These are phyloP conservation scores for Scortum barcoo DNA, from an alignment of 2,113 vertebrate species.

Conservation along the genomic window DNA sequence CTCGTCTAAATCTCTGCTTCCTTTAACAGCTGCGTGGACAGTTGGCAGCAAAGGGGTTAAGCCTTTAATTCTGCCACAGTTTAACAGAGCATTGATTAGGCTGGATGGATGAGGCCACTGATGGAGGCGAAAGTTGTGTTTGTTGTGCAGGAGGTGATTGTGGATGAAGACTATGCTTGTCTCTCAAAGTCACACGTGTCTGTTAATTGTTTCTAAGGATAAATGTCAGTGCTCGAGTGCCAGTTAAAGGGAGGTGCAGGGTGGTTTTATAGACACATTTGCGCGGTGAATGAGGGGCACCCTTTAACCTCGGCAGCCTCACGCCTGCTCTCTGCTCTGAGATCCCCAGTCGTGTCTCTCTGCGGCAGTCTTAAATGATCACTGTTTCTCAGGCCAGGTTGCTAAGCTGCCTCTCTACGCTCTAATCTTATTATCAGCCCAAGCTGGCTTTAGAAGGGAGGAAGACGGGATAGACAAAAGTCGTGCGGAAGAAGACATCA, in stretches of 20 bases:
- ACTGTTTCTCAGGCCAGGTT: slow-evolving; percentile 75
- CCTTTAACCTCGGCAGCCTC: slow-evolving; percentile 53
- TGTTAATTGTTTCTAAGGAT: neutral
- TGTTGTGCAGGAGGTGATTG: slow-evolving; percentile 33
- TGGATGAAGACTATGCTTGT: slow-evolving; percentile 17
- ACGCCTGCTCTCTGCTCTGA: slow-evolving; percentile 28
- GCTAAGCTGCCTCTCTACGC: slow-evolving; percentile 79
- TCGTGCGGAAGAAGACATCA: slow-evolving; percentile 59
- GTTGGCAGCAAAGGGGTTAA: slow-evolving; percentile 68
- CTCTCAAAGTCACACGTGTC: too few species aligned
- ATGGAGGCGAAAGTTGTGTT: slow-evolving; percentile 41
- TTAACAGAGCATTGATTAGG: slow-evolving; percentile 68
- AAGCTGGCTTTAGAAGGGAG: slow-evolving; percentile 78
- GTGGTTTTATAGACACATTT: slow-evolving; percentile 19
- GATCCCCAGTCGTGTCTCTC: slow-evolving; percentile 32
- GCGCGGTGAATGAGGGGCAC: slow-evolving; percentile 17
- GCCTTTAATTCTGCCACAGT: slow-evolving; percentile 70
- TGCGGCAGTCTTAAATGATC: slow-evolving; percentile 67
- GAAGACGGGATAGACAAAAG: slow-evolving; percentile 66
- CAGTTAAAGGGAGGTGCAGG: slow-evolving; percentile 9
- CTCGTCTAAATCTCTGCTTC: slow-evolving; percentile 26
- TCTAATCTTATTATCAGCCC: slow-evolving; percentile 84
- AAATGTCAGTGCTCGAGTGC: neutral
- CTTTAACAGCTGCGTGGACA: slow-evolving; percentile 44
- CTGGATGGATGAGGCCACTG: slow-evolving; percentile 59